Base-by-base conservation (phyloP, 2,888 invertebrate genomes). In the Dynastes tityus region DNA sequence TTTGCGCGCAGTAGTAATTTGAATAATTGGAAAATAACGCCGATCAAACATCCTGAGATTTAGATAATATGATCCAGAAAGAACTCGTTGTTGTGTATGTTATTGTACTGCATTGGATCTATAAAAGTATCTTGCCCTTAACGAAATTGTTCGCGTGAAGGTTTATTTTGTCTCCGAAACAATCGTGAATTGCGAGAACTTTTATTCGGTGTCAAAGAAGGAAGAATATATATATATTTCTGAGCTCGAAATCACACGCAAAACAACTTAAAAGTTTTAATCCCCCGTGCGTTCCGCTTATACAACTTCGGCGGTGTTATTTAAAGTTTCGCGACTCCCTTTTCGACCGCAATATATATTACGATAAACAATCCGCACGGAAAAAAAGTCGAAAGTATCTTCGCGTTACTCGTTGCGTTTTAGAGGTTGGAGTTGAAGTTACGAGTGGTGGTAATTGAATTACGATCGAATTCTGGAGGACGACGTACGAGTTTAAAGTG, bases 171-270 rank as follows among this genome's bases (percentile, higher is more conserved):
- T 11, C 11, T 45, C 8, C 45, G 45, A 45, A 45, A 45, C 45
- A 45, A 45, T 8, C 2, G 22, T 22, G 22, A 45, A 45, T 8
- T 45, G 9, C 45, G 45, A 45, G 8, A 45, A 45, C 45, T 45
- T 45, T 45, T 45, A 45, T 45, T 45, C 45, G 45, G 11, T 45
- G 45, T 45, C 45, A 45, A 45, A 45, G 45, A 45, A 2, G 45
- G 45, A 45, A 45, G 45, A 53, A 53, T 16, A 53, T 13, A 22
- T 13, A 16, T 22, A 16, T 53, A 53, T 53, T 53, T 53, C n/a
- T n/a, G n/a, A 53, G 53, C 16, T 53, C n/a, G n/a, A 16, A 53
- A 53, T 53, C 53, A 53, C 53, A 53, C 53, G 53, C 53, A 53
- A 53, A n/a, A n/a, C 53, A 53, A 13, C 16, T 53, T 16, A 53